Conservation (phyloP, 2,113 vertebrate species). For the Lutjanus erythropterus region DNA sequence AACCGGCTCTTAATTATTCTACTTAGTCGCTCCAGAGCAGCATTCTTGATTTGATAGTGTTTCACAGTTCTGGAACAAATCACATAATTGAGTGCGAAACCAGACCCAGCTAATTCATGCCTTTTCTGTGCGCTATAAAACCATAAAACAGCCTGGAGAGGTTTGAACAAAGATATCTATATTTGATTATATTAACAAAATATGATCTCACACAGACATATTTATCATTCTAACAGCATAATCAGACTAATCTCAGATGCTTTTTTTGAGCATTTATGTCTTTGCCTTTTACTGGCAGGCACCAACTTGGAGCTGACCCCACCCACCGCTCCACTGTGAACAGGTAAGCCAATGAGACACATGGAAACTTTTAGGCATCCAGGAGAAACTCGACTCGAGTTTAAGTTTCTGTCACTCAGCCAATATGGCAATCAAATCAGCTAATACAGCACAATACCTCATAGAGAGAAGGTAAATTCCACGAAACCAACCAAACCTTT, state of each 20-base stretch:
- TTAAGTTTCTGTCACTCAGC: slow-evolving; percentile 47
- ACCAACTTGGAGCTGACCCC: slow-evolving; percentile 34
- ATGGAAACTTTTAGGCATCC: slow-evolving; percentile 49
- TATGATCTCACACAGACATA: not conserved
- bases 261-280: slow-evolving; percentile 28
- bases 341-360: slow-evolving; percentile 70
- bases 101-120: slow-evolving; percentile 35
- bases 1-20: slow-evolving; percentile 21
- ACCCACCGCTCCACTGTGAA: slow-evolving; percentile 34
- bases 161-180: slow-evolving; percentile 13
- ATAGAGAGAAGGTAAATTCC: slow-evolving; percentile 35
- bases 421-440: slow-evolving; percentile 27
- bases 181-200: slow-evolving; percentile 21
- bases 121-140: slow-evolving; percentile 21
- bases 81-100: slow-evolving; percentile 63
- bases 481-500: not conserved
- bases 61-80: slow-evolving; percentile 55
- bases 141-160: not conserved
- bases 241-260: slow-evolving; percentile 28
- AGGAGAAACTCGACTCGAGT: slow-evolving; percentile 16
- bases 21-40: slow-evolving; percentile 1
- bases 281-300: slow-evolving; percentile 56
- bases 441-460: slow-evolving; percentile 12
- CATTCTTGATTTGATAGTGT: slow-evolving; percentile 27
- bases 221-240: slow-evolving; percentile 12